These are phyloP conservation scores for Alectura lathami DNA, from an alignment of 2,113 vertebrate genomes.

Conservation along the genomic window DNA sequence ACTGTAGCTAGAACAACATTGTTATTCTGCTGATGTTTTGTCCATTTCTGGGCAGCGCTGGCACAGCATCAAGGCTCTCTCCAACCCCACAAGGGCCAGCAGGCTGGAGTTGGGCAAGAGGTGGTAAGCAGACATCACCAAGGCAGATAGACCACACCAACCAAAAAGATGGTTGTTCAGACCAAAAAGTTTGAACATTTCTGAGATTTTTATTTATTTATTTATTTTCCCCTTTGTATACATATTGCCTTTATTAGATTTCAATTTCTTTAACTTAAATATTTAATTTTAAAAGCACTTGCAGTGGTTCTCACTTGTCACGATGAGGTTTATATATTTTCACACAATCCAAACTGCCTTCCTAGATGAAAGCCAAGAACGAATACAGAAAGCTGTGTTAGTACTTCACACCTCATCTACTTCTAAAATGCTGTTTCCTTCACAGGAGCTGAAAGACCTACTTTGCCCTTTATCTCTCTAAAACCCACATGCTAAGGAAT, in stretches of 20 bases:
- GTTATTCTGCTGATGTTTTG: background rate
- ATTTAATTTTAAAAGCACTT: constrained; percentile 55
- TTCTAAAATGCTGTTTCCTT: constrained; percentile 47
- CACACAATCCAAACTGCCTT: constrained; percentile 19
- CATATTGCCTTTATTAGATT: background rate
- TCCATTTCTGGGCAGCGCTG: background rate
- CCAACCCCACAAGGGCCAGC: background rate
- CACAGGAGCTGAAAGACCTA: background rate
- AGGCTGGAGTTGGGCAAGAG: background rate
- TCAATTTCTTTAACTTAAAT: constrained; percentile 47
- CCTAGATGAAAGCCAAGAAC: background rate
- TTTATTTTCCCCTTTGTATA: background rate
- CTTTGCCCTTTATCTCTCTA: background rate
- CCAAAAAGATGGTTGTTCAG: background rate
- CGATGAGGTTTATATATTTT: constrained; percentile 33
- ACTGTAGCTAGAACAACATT: background rate
- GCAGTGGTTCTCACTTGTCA: constrained; percentile 27
- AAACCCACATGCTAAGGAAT: background rate
- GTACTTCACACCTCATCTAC: constrained; percentile 36
- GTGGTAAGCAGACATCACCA: background rate
- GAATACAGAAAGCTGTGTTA: background rate
- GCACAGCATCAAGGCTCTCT: background rate
- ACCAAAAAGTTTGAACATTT: background rate
- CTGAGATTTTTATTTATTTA: background rate
- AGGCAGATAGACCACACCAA: background rate